Conservation (phyloP, 2,113 vertebrate genomes). For the Vireo altiloquus region DNA sequence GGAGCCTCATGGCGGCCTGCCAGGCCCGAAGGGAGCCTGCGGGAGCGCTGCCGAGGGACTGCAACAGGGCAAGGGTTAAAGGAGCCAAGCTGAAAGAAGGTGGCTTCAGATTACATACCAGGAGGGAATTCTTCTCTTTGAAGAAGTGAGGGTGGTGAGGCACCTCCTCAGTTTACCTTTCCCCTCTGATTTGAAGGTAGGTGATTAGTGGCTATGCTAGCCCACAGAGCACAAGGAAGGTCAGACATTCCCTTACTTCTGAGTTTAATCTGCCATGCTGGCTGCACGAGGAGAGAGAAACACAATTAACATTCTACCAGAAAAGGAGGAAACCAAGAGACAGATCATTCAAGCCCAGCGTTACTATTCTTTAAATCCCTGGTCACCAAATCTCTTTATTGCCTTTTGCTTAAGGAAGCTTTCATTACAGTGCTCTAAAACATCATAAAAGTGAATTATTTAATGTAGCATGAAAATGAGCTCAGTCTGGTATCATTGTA, state of each 20-base stretch:
- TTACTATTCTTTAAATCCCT: not conserved
- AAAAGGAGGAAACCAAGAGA: not conserved
- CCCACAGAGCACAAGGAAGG: not conserved
- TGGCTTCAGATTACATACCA: not conserved
- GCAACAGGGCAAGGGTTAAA: fast-evolving
- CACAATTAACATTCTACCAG: not conserved
- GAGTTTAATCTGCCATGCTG: not conserved
- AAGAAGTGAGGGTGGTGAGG: not conserved
- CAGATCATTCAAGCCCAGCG: not conserved
- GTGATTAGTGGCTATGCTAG: not conserved
- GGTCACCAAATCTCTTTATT: not conserved
- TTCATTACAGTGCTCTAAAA: not conserved
- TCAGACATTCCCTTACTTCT: not conserved
- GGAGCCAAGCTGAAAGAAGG: no score
- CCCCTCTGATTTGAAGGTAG: not conserved
- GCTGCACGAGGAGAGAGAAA: not conserved
- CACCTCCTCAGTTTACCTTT: not conserved
- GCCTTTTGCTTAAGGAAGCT: not conserved
- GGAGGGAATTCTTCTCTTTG: not conserved
- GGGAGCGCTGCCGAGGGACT: fast-evolving
- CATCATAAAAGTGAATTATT: not conserved
- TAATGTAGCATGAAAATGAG: not conserved
- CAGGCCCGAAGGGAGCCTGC: fast-evolving
- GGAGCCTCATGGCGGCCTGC: no score
- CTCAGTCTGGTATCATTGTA: not conserved